Conservation (phyloP, 2,888 invertebrate species). For the Thera britannica region DNA sequence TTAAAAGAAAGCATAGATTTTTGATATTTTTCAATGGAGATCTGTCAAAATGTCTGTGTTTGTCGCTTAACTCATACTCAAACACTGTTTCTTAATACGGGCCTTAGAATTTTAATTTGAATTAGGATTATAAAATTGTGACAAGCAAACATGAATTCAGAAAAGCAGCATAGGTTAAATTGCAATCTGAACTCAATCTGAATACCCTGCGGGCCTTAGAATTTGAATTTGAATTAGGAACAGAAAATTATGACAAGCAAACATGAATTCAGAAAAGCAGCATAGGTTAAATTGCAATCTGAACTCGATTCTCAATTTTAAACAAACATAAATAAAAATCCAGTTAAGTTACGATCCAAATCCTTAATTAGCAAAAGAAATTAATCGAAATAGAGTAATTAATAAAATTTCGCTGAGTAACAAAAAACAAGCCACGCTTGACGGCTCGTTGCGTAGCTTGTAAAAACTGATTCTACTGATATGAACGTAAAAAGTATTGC, state of each 20-base stretch:
- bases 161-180: too few relatives aligned
- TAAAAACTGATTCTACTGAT: conserved; percentile 54
- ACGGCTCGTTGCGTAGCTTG: conserved; percentile 39
- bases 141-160: too few relatives aligned
- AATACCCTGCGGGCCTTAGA: too few relatives aligned
- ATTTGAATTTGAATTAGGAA: background rate
- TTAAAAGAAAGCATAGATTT: too few relatives aligned
- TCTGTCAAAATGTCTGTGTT: too few relatives aligned
- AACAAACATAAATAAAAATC: background rate
- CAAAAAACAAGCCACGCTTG: conserved; percentile 44
- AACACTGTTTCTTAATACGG: too few relatives aligned
- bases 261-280: too few relatives aligned
- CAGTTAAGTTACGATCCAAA: conserved; percentile 50
- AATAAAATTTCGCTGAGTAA: conserved; percentile 62
- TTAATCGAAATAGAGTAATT: conserved; percentile 67
- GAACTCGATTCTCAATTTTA: background rate
- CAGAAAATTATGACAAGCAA: too few relatives aligned
- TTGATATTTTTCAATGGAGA: too few relatives aligned
- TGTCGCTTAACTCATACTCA: too few relatives aligned
- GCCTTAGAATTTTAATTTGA: background rate
- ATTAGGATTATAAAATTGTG: background rate
- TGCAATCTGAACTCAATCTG: too few relatives aligned
- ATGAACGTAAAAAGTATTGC: conserved; percentile 42
- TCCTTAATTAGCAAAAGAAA: conserved; percentile 51
- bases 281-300: too few relatives aligned